Conservation (phyloP, 2,888 invertebrate genomes). For the Chydorus sphaericus region DNA sequence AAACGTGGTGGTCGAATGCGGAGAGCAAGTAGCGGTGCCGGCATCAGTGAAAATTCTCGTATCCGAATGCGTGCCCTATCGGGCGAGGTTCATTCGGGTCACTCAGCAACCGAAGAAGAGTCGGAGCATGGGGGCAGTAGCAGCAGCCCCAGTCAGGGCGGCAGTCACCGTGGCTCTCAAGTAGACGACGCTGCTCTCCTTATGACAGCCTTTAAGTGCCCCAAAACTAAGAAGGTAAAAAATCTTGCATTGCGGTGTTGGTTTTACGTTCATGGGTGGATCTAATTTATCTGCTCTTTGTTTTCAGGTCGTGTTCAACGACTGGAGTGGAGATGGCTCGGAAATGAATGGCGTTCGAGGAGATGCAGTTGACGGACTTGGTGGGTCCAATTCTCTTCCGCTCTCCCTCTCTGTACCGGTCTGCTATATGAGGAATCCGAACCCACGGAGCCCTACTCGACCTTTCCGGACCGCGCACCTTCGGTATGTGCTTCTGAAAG, state of each 20-base stretch:
- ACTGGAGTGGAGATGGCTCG: conserved; percentile 45
- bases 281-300: neutral
- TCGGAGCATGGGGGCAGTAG: neutral
- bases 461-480: neutral
- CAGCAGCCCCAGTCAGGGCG: conserved; percentile 12
- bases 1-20: conserved; percentile 13
- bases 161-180: conserved; percentile 17
- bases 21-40: conserved; percentile 10
- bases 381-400: neutral
- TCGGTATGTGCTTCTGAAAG: too few species aligned
- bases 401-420: conserved; percentile 10
- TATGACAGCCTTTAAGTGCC: conserved; percentile 74
- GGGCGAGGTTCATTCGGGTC: conserved; percentile 12
- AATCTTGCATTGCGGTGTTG: conserved; percentile 7
- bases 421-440: conserved; percentile 14
- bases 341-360: neutral
- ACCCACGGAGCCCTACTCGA: conserved; percentile 11
- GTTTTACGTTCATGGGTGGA: neutral
- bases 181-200: conserved; percentile 29
- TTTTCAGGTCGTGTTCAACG: conserved; percentile 58
- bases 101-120: conserved; percentile 12
- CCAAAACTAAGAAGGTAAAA: conserved; percentile 71
- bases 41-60: neutral
- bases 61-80: conserved; percentile 5
- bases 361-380: neutral